Evolutionary conservation across 2,113 vertebrate species (phyloP).

Genomic region (Catagonus wagneri): DNA sequence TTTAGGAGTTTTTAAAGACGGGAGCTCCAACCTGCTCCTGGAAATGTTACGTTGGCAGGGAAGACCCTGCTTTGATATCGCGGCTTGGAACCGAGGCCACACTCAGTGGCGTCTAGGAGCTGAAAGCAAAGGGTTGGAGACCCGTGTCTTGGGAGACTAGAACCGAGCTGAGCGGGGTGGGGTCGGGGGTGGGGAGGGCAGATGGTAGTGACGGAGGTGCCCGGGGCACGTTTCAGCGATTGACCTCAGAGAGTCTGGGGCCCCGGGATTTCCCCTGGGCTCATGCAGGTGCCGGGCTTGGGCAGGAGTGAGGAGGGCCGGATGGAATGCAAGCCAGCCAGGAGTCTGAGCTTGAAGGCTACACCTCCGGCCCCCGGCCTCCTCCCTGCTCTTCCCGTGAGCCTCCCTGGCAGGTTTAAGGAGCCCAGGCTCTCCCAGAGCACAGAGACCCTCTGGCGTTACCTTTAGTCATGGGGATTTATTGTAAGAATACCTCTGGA

Average conservation of each 20-base stretch:
- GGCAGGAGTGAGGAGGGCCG: not conserved
- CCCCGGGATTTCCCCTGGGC: not conserved
- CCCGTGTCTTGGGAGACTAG: not conserved
- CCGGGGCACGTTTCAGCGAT: not conserved
- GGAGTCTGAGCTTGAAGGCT: not conserved
- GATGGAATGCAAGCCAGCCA: not conserved
- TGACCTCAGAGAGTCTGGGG: not conserved
- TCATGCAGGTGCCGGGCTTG: not conserved
- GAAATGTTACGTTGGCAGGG: not conserved
- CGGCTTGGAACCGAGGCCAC: not conserved
- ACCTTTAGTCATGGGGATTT: not conserved
- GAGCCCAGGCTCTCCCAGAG: not conserved
- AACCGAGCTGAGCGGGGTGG: not conserved
- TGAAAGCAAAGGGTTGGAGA: not conserved
- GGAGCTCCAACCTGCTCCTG: not conserved
- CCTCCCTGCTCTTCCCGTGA: no score
- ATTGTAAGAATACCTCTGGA: slow-evolving; percentile 46
- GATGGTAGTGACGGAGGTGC: no score
- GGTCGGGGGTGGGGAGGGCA: not conserved
- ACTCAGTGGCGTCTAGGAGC: not conserved
- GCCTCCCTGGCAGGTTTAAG: not conserved
- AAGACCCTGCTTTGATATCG: rapidly evolving
- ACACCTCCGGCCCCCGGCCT: not conserved
- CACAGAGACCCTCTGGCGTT: not conserved
- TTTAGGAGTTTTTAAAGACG: not conserved